Percentiles rank a stretch among this genome's conserved stretches.
These are phyloP conservation scores for Phacellophora camtschatica DNA, from an alignment of 30 jellyfish, hydroid and myxozoan genomes.

Conservation along the genomic window DNA sequence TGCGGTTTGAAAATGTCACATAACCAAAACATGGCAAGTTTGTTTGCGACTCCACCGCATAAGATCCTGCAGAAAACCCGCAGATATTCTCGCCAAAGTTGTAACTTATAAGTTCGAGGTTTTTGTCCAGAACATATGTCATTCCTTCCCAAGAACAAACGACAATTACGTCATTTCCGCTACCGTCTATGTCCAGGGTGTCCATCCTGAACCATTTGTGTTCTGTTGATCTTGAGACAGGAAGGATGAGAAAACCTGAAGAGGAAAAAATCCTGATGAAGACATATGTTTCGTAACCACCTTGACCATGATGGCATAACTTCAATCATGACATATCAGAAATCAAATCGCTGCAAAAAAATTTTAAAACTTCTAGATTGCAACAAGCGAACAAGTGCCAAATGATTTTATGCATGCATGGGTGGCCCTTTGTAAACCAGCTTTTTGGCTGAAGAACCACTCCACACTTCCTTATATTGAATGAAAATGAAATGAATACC, in stretches of 20 bases:
- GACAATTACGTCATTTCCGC: slow-evolving; percentile 83
- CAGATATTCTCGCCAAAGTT: slow-evolving; percentile 82
- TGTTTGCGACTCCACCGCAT: slow-evolving; percentile 39
- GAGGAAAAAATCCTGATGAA: no score
- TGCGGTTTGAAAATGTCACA: slow-evolving; percentile 80
- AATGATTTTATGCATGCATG: no score
- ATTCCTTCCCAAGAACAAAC: slow-evolving; percentile 93
- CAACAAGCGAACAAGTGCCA: no score
- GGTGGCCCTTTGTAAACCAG: no score
- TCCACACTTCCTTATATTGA: no score
- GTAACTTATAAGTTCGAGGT: slow-evolving; percentile 55
- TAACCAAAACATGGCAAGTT: slow-evolving; percentile 84
- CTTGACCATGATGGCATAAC: no score
- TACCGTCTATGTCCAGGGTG: slow-evolving; percentile 46
- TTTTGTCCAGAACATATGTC: slow-evolving; percentile 72
- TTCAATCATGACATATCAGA: no score
- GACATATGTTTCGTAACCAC: no score
- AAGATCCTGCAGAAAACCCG: slow-evolving; percentile 89
- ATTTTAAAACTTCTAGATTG: no score
- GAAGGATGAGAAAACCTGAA: not conserved
- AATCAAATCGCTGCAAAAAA: no score
- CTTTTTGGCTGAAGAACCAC: no score
- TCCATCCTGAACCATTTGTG: slow-evolving; percentile 83
- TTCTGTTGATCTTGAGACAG: slow-evolving; percentile 57
- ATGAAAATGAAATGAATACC: no score